Conservation (phyloP, 2,888 invertebrate genomes). For the Drosophila monieri region DNA sequence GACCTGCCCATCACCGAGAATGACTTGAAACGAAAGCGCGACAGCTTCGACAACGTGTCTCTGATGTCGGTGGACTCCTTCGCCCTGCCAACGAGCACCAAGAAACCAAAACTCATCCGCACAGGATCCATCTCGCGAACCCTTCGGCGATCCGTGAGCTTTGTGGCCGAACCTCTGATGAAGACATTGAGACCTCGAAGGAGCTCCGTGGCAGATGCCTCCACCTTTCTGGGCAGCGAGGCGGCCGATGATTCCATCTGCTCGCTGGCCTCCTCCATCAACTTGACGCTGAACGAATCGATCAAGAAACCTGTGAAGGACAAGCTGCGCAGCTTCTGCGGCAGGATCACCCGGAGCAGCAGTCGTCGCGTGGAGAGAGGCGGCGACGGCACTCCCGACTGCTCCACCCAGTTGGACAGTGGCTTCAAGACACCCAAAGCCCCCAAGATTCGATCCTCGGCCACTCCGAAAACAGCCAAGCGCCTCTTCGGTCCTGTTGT, state of each 20-base stretch:
- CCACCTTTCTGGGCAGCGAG: conserved; percentile 51
- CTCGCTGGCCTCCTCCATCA: conserved; percentile 81
- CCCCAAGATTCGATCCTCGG: conserved; percentile 67
- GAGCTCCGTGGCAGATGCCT: conserved; percentile 71
- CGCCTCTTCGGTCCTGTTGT: conserved; percentile 64
- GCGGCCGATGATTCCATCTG: conserved; percentile 81
- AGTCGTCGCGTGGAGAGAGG: conserved; percentile 52
- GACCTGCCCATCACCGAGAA: conserved; percentile 80
- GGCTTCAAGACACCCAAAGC: conserved; percentile 83
- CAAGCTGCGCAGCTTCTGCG: conserved; percentile 80
- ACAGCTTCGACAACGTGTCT: conserved; percentile 82
- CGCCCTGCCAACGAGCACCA: conserved; percentile 80
- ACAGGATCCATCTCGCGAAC: conserved; percentile 83
- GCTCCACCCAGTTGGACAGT: conserved; percentile 50
- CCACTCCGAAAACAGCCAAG: conserved; percentile 60
- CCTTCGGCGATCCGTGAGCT: conserved; percentile 83
- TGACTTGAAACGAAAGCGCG: conserved; percentile 82
- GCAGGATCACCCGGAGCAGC: conserved; percentile 80
- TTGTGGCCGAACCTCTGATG: conserved; percentile 82
- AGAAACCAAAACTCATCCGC: conserved; percentile 83
- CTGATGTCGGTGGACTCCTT: conserved; percentile 83
- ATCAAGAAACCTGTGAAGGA: conserved; percentile 82
- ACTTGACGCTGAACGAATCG: conserved; percentile 82
- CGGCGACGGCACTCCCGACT: conserved; percentile 43
- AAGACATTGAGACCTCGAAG: conserved; percentile 73